Evolutionary conservation across 2,888 invertebrate genomes (phyloP).

Genomic region (Achlya flavicornis): DNA sequence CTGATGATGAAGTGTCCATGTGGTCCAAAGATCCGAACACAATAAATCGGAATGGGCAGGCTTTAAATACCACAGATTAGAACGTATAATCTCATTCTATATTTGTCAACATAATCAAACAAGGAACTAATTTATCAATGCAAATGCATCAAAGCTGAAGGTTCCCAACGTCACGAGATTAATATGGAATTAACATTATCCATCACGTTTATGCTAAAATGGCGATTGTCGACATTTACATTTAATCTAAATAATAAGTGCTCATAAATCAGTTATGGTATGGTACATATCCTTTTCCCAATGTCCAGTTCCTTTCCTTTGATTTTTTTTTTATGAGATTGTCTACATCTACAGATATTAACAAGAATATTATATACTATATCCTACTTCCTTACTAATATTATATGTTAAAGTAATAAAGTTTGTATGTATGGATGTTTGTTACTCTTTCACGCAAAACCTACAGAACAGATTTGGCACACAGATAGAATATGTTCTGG

Average conservation of each 20-base stretch:
- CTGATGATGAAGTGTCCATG: too few species aligned
- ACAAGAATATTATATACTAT: too few species aligned
- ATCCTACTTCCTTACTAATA: too few species aligned
- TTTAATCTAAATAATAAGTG: background rate
- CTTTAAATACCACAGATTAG: background rate
- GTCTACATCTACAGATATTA: too few species aligned
- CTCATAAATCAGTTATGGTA: background rate
- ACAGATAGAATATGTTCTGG: too few species aligned
- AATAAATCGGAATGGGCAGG: background rate
- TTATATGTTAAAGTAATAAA: too few species aligned
- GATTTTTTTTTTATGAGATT: too few species aligned
- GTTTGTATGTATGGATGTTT: too few species aligned
- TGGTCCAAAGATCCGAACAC: too few species aligned
- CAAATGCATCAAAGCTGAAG: conserved; percentile 1
- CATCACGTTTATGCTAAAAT: conserved; percentile 4
- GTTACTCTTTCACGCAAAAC: too few species aligned
- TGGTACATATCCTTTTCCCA: background rate
- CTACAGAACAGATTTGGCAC: too few species aligned
- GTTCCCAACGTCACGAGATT: background rate
- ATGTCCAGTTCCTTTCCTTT: too few species aligned
- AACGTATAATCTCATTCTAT: background rate
- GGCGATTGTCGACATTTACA: background rate
- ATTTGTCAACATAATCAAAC: background rate
- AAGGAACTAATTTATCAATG: background rate
- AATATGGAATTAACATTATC: background rate